phyloP scores from a whole-genome alignment of 1,140 invertebrate species.

The Sitobion miscanthi region DNA sequence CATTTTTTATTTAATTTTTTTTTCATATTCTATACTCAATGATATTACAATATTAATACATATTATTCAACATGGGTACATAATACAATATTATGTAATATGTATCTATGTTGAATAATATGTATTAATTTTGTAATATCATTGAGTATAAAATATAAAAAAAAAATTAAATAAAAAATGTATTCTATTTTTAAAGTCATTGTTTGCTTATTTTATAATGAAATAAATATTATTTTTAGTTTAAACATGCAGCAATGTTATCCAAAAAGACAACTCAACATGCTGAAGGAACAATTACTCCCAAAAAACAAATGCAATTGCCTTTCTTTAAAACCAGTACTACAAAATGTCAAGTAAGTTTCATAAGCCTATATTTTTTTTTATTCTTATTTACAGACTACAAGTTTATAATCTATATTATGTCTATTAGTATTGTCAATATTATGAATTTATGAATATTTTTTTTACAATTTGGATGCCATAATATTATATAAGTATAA shows the following conservation, averaged over 20 bases:
- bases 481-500: no score
- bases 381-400: not conserved
- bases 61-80: no score
- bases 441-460: no score
- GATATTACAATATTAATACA: not conserved
- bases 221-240: not conserved
- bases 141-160: not conserved
- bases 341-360: not conserved
- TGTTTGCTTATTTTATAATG: not conserved
- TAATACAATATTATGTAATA: no score
- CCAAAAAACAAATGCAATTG: not conserved
- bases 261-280: not conserved
- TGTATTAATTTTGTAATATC: not conserved
- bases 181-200: not conserved
- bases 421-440: no score
- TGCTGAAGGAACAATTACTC: not conserved
- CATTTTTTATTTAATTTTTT: no score
- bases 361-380: not conserved
- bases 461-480: no score
- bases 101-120: no score
- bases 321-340: slow-evolving; percentile 1
- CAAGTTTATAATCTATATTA: not conserved
- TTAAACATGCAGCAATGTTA: not conserved
- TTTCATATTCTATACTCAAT: not conserved
- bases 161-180: not conserved